Evolutionary conservation across 2,888 invertebrate species (phyloP), one percentile per base, ranked within the genome.

Genomic region (Epiblema foenella): DNA sequence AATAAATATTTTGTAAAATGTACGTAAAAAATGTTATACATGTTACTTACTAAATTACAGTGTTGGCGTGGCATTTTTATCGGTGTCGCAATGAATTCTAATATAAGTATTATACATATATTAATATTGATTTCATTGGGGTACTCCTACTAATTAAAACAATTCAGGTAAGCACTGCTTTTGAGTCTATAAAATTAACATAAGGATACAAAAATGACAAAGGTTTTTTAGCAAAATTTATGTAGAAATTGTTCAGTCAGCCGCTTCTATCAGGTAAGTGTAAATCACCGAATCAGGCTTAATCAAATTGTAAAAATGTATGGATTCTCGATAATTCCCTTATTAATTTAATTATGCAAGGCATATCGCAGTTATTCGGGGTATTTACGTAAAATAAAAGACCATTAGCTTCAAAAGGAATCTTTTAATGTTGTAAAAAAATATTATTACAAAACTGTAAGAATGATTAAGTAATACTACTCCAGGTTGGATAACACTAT

Each of bases 231-330:
- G 17, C n/a, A 60, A 60, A 24, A 24, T 46, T 46, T 3, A 46
- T 60, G 46, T 46, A 46, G 24, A 60, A 46, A 10, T 11, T 42
- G 46, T 46, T 60, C 10, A 20, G 9, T 49, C 24, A 29, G 4
- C 51, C 15, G 49, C 33, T 20, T 33, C n/a, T 18, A 37, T 37
- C 52, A n/a, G 9, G 24, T 10, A 39, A 20, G 20, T 11, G 2
- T 54, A 39, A 64, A 54, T n/a, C n/a, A 64, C 18, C 39, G 17
- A 56, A 49, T 62, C 11, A 29, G 12, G 12, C 29, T 42, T 62
- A 46, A 56, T 62, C 49, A n/a, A 68, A 62, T 46, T 56, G 60
- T 24, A 33, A 52, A 46, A 62, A 56, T 39, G 12, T 8, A 12
- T 42, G 20, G n/a, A n/a, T 46, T 33, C 11, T 17, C 8, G 10